Evolutionary conservation across 2,888 invertebrate genomes (phyloP).

Genomic region (Cephus sareptanus): DNA sequence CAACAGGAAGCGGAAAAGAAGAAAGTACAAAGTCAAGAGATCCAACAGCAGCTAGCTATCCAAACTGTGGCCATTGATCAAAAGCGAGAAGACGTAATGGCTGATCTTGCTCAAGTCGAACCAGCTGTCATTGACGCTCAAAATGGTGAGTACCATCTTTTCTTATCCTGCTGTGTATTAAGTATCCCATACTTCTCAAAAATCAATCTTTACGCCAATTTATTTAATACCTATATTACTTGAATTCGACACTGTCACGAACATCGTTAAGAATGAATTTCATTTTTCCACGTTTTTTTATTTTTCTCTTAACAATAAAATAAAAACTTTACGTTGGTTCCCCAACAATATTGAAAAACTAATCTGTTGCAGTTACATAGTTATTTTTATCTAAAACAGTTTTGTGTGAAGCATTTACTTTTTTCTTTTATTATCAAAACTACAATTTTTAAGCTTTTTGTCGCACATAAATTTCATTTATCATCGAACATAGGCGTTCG

Average conservation of each 20-base stretch:
- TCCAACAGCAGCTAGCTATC: conserved; percentile 84
- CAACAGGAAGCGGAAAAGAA: conserved; percentile 99
- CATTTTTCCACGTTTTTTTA: not conserved
- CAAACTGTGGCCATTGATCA: conserved; percentile 94
- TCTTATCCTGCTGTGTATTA: not conserved
- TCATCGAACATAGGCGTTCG: not conserved
- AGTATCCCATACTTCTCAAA: not conserved
- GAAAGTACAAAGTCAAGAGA: conserved; percentile 97
- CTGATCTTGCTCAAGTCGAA: conserved; percentile 96
- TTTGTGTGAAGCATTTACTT: not conserved
- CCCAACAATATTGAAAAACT: not conserved
- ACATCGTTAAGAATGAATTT: no score
- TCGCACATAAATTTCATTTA: not conserved
- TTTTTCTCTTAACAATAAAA: not conserved
- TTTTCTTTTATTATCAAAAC: not conserved
- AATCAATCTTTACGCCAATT: not conserved
- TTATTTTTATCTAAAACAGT: not conserved
- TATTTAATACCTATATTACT: no score
- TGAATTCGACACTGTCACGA: no score
- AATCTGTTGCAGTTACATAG: not conserved
- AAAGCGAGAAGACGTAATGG: conserved; percentile 94
- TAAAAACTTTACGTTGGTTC: not conserved
- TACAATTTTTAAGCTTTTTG: not conserved
- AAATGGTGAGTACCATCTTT: conserved; percentile 75
- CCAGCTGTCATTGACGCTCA: conserved; percentile 99